phyloP scores from a whole-genome alignment of 2,113 vertebrate species.

The Ptyas mucosa region DNA sequence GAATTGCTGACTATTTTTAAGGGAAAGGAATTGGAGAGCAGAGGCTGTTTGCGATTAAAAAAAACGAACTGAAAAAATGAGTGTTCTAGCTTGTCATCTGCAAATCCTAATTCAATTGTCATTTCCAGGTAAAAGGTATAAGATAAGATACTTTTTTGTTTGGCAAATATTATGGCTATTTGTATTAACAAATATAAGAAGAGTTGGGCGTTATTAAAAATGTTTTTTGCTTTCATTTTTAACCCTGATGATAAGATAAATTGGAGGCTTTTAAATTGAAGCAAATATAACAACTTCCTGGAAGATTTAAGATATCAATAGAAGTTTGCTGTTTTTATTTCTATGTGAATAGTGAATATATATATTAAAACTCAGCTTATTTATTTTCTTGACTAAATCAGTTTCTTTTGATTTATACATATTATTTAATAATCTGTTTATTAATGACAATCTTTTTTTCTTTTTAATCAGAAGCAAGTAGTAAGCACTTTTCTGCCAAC shows the following conservation, averaged over 20 bases:
- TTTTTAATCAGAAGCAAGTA: background rate
- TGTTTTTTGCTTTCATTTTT: background rate
- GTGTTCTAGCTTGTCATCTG: background rate
- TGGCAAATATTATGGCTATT: background rate
- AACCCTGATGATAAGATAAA: background rate
- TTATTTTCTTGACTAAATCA: background rate
- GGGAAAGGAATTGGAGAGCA: background rate
- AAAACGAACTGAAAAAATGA: too few relatives aligned
- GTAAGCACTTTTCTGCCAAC: background rate
- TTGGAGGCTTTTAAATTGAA: background rate
- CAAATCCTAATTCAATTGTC: background rate
- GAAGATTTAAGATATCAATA: background rate
- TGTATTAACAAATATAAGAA: background rate
- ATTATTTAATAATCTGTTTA: background rate
- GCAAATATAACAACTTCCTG: background rate
- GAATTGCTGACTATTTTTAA: background rate
- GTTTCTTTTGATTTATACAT: background rate
- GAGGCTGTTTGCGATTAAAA: background rate
- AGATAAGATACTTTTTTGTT: background rate
- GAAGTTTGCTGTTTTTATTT: background rate
- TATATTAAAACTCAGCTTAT: background rate
- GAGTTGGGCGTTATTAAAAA: background rate
- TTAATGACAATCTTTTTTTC: background rate
- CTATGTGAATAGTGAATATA: background rate
- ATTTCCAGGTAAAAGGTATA: background rate